Percentiles rank a stretch among this genome's conserved stretches.
phyloP scores from a whole-genome alignment of 2,797 vertebrate species.

The Rhinoraja longicauda region DNA sequence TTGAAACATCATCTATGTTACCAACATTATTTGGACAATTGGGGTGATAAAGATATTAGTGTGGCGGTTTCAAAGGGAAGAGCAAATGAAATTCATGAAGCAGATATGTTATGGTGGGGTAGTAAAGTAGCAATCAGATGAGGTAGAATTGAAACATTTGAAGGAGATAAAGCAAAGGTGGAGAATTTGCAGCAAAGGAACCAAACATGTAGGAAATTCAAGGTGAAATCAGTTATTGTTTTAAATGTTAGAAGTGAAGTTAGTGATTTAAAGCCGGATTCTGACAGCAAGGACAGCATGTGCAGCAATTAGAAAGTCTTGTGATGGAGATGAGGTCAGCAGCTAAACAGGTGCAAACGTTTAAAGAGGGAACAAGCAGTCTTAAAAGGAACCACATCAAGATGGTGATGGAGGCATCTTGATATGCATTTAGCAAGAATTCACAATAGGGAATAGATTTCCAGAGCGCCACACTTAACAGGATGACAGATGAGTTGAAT shows the following conservation, averaged over 20 bases:
- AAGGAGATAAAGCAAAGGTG: not conserved
- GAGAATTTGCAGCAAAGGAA: not conserved
- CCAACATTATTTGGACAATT: not conserved
- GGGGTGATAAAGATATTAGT: not conserved
- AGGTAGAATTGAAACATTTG: not conserved
- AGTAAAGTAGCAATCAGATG: not conserved
- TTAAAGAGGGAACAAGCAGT: not conserved
- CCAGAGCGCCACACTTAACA: not conserved
- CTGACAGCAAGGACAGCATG: not conserved
- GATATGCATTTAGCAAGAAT: not conserved
- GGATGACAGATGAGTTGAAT: not conserved
- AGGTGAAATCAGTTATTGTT: not conserved
- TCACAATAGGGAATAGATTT: not conserved
- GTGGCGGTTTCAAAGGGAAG: not conserved
- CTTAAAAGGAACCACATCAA: not conserved
- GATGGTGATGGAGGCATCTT: not conserved
- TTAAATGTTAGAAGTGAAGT: not conserved
- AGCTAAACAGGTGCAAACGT: not conserved
- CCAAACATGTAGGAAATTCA: not conserved
- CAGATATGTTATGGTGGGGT: not conserved
- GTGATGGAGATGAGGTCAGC: not conserved
- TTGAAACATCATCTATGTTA: not conserved
- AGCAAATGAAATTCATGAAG: not conserved
- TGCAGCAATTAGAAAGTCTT: not conserved
- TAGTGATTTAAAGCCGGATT: not conserved